Conservation (phyloP, 2,113 vertebrate species). For the Diadophis punctatus region DNA sequence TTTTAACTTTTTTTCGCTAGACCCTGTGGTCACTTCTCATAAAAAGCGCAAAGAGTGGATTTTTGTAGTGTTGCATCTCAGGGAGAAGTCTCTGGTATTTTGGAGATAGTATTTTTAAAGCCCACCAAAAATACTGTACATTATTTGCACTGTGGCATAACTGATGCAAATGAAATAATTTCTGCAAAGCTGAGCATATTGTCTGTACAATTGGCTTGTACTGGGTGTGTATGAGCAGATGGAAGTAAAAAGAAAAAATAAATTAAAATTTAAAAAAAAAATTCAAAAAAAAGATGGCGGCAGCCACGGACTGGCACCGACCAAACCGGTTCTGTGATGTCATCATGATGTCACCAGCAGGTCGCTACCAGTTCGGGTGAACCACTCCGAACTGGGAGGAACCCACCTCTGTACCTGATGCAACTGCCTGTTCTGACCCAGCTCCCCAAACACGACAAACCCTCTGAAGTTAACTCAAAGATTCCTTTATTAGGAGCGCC, state of each 20-base stretch:
- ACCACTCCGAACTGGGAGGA: too few species aligned
- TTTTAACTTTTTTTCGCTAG: background rate
- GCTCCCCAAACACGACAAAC: too few species aligned
- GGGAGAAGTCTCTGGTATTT: background rate
- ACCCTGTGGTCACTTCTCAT: background rate
- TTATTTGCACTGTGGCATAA: background rate
- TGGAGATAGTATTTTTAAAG: background rate
- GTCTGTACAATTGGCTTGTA: background rate
- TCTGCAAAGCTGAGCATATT: background rate
- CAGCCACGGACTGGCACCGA: too few species aligned
- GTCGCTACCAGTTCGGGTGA: too few species aligned
- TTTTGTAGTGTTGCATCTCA: background rate
- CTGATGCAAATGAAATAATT: background rate
- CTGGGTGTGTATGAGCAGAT: background rate
- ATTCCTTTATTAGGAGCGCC: too few species aligned
- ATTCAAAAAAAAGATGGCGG: too few species aligned
- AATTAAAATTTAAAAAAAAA: too few species aligned
- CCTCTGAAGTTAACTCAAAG: too few species aligned
- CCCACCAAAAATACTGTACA: background rate
- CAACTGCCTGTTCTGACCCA: background rate
- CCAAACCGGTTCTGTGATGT: too few species aligned
- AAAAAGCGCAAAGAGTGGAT: background rate
- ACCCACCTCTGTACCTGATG: background rate
- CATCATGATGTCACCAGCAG: too few species aligned
- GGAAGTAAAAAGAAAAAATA: conserved; percentile 8